phyloP scores from a whole-genome alignment of 2,113 vertebrate species.

The Amphilophus citrinellus region DNA sequence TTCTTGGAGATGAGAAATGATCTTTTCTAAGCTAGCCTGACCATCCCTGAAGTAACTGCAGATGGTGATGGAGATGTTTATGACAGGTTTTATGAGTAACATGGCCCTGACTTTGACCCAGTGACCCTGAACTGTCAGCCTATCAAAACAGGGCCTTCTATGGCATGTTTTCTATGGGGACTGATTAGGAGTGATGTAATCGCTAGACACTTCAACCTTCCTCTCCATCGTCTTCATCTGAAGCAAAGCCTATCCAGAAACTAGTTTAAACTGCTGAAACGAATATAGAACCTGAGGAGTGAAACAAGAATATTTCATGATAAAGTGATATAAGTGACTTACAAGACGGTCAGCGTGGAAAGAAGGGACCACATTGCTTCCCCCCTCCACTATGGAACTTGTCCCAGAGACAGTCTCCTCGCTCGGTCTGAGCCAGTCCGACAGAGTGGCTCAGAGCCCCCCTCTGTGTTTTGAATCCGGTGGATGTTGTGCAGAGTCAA shows the following conservation, averaged over 20 bases:
- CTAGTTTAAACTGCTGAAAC: slow-evolving; percentile 32
- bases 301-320: slow-evolving; percentile 10
- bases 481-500: slow-evolving; percentile 73
- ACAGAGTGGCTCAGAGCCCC: slow-evolving; percentile 70
- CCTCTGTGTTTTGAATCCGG: slow-evolving; percentile 74
- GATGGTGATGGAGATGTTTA: slow-evolving; percentile 78
- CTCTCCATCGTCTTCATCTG: slow-evolving; percentile 53
- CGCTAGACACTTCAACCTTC: slow-evolving; percentile 45
- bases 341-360: slow-evolving; percentile 86
- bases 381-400: slow-evolving; percentile 82
- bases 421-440: slow-evolving; percentile 76
- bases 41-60: slow-evolving; percentile 66
- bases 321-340: slow-evolving; percentile 70
- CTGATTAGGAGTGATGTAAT: slow-evolving; percentile 74
- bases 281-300: background rate
- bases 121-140: slow-evolving; percentile 79
- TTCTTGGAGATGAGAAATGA: slow-evolving; percentile 53
- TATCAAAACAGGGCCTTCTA: slow-evolving; percentile 74
- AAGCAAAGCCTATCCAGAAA: background rate
- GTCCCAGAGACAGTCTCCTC: slow-evolving; percentile 81
- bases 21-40: slow-evolving; percentile 45
- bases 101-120: slow-evolving; percentile 71
- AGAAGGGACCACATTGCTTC: slow-evolving; percentile 86
- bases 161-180: slow-evolving; percentile 71
- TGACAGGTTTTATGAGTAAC: slow-evolving; percentile 77